Percentiles rank a stretch among this genome's conserved stretches.
Evolutionary conservation across 2,888 invertebrate genomes (phyloP).

Genomic region (Rotaria magnacalcarata): DNA sequence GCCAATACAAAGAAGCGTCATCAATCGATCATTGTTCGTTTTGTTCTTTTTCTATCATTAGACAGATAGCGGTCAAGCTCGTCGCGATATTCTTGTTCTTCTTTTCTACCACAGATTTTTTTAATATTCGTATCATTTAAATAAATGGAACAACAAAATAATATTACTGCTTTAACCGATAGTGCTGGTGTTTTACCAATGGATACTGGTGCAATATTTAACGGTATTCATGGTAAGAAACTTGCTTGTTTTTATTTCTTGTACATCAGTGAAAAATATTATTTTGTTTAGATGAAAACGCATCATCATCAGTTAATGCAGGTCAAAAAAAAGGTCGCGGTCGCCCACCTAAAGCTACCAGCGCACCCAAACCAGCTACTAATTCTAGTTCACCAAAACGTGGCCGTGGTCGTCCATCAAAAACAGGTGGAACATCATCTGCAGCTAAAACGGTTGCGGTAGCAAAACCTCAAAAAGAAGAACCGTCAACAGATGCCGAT

Average conservation of each 20-base stretch:
- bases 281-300: not conserved
- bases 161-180: not conserved
- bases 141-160: not conserved
- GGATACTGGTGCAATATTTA: not conserved
- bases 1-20: not conserved
- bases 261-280: not conserved
- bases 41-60: conserved; percentile 16
- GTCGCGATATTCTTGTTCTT: not conserved
- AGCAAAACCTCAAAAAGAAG: not conserved
- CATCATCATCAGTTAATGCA: not conserved
- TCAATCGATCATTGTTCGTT: conserved; percentile 12
- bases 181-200: not conserved
- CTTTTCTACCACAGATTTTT: not conserved
- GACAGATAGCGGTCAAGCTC: not conserved
- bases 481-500: not conserved
- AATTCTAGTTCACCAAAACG: not conserved
- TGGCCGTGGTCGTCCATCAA: not conserved
- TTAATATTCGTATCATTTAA: not conserved
- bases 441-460: not conserved
- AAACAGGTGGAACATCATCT: not conserved
- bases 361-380: not conserved
- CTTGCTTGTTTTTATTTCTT: not conserved
- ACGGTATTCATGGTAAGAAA: not conserved
- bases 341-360: not conserved
- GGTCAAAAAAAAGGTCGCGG: not conserved